phyloP scores from a whole-genome alignment of 2,797 vertebrate genomes.

The Lacerta bilineata region DNA sequence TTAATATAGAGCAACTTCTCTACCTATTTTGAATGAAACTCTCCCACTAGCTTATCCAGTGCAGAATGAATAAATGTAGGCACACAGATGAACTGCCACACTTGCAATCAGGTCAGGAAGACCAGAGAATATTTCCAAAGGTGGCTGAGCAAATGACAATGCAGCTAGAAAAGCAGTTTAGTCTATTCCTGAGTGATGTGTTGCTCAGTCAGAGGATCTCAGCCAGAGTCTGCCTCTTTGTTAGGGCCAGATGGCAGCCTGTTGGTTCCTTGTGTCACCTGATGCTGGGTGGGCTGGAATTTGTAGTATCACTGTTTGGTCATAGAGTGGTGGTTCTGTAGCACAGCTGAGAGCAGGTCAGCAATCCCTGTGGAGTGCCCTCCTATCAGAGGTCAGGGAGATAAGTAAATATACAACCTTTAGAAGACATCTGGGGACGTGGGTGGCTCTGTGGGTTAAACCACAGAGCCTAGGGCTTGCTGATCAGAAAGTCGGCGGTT shows the following conservation, averaged over 20 bases:
- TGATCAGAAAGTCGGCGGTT: too few species aligned
- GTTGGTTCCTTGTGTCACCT: neutral
- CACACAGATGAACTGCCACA: neutral
- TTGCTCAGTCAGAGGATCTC: neutral
- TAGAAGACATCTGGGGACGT: too few species aligned
- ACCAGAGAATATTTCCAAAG: neutral
- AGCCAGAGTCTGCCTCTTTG: neutral
- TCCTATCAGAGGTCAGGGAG: too few species aligned
- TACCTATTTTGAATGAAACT: neutral
- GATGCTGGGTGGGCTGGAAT: neutral
- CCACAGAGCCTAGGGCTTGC: too few species aligned
- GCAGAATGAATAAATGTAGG: neutral
- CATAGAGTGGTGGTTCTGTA: neutral
- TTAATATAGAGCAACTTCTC: neutral
- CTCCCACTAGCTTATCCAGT: neutral
- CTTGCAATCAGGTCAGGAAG: neutral
- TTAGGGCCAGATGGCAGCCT: neutral
- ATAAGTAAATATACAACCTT: too few species aligned
- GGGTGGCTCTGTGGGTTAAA: too few species aligned
- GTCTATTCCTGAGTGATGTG: neutral
- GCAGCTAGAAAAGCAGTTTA: neutral
- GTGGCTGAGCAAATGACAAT: neutral
- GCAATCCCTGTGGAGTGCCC: neutral
- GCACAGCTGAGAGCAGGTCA: neutral
- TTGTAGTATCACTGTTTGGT: neutral